phyloP scores from a whole-genome alignment of 2,888 invertebrate genomes.

The Tiliacea citrago region DNA sequence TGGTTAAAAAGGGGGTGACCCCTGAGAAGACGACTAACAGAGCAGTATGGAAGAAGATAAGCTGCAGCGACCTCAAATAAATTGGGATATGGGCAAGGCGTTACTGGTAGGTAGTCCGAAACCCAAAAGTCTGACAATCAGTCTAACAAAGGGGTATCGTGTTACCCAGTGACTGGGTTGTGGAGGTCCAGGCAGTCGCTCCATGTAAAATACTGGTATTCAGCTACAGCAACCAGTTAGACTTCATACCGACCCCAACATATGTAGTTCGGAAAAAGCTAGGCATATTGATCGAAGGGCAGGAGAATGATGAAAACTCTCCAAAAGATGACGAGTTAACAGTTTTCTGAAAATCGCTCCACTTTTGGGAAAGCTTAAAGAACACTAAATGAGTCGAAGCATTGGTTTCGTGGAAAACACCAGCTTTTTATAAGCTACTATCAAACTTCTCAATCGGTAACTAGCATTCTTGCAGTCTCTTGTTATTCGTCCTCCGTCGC shows the following conservation, averaged over 20 bases:
- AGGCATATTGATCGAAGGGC: neutral
- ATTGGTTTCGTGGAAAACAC: neutral
- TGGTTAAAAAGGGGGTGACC: neutral
- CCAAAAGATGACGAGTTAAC: neutral
- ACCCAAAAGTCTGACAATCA: no score
- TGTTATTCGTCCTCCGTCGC: conserved; percentile 43
- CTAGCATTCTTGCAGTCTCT: conserved; percentile 18
- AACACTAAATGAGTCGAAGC: neutral
- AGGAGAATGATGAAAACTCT: neutral
- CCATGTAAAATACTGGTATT: no score
- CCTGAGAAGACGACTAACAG: no score
- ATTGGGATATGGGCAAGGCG: neutral
- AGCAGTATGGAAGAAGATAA: neutral
- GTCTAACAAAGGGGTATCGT: no score
- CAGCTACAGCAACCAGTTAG: no score
- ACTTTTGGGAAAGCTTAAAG: neutral
- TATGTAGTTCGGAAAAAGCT: no score
- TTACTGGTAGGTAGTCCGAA: no score
- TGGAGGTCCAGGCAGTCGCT: no score
- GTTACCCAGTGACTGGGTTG: no score
- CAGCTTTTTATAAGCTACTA: neutral
- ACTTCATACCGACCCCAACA: no score
- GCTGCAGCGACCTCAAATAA: neutral
- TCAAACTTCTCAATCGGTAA: conserved; percentile 17
- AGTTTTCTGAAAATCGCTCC: neutral